Percentiles rank a stretch among this genome's conserved stretches.
These are phyloP conservation scores for Antechinus stuartii DNA, from an alignment of 2,113 vertebrate species.

Conservation along the genomic window DNA sequence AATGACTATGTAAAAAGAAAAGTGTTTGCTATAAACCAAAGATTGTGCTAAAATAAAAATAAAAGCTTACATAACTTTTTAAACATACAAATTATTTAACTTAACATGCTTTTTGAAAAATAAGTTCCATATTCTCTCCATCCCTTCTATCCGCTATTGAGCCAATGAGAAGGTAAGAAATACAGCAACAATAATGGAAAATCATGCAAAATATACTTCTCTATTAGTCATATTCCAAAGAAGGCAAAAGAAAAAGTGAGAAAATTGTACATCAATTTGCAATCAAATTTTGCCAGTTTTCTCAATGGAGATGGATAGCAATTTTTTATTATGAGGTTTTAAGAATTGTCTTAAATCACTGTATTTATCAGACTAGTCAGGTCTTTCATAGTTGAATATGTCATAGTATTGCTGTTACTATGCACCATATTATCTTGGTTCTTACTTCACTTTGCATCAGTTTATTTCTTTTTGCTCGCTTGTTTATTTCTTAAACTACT, in stretches of 20 bases:
- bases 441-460: neutral
- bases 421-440: neutral
- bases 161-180: neutral
- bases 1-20: neutral
- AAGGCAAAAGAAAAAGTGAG: neutral
- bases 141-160: neutral
- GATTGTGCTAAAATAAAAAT: neutral
- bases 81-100: neutral
- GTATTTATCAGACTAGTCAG: neutral
- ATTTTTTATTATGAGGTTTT: neutral
- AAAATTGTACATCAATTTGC: neutral
- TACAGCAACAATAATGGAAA: neutral
- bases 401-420: neutral
- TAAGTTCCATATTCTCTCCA: neutral
- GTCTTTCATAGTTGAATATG: neutral
- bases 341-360: neutral
- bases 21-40: neutral
- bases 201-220: neutral
- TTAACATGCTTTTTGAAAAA: neutral
- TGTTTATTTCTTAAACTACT: neutral
- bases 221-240: neutral
- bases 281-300: neutral
- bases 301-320: neutral
- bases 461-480: neutral
- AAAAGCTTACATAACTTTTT: neutral